These are phyloP conservation scores for Mimachlamys varia DNA, from an alignment of 2,888 invertebrate genomes.

Conservation along the genomic window DNA sequence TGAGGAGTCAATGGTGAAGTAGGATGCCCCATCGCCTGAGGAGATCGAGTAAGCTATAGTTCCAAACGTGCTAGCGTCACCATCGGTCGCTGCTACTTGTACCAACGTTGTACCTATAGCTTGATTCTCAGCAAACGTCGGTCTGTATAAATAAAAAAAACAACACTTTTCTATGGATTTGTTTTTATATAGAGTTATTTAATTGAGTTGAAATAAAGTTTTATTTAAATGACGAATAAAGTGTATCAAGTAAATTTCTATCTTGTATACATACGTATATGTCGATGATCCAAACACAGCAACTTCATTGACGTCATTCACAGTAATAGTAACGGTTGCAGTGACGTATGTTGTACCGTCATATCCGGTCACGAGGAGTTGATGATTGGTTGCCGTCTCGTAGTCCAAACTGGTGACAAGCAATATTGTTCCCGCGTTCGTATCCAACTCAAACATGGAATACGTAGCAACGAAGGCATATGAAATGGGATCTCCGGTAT, in stretches of 20 bases:
- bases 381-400: constrained; percentile 64
- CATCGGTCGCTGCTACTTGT: constrained; percentile 57
- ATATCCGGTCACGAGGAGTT: constrained; percentile 49
- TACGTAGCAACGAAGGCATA: constrained; percentile 34
- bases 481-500: constrained; percentile 45
- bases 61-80: constrained; percentile 64
- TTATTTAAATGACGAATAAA: neutral
- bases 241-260: neutral
- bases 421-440: constrained; percentile 49
- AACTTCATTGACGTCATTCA: constrained; percentile 96
- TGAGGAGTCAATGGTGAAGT: constrained; percentile 64
- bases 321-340: constrained; percentile 94
- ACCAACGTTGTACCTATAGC: constrained; percentile 49
- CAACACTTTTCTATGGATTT: constrained; percentile 5
- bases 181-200: neutral
- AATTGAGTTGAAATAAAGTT: neutral
- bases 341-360: constrained; percentile 34
- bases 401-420: constrained; percentile 63
- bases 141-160: constrained; percentile 1
- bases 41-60: constrained; percentile 62
- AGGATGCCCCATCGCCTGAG: constrained; percentile 60
- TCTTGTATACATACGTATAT: constrained; percentile 84
- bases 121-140: constrained; percentile 63
- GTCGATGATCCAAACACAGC: constrained; percentile 96
- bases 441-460: constrained; percentile 54